These are phyloP conservation scores for Thomomys bottae DNA, from an alignment of 2,113 vertebrate genomes.

Conservation along the genomic window DNA sequence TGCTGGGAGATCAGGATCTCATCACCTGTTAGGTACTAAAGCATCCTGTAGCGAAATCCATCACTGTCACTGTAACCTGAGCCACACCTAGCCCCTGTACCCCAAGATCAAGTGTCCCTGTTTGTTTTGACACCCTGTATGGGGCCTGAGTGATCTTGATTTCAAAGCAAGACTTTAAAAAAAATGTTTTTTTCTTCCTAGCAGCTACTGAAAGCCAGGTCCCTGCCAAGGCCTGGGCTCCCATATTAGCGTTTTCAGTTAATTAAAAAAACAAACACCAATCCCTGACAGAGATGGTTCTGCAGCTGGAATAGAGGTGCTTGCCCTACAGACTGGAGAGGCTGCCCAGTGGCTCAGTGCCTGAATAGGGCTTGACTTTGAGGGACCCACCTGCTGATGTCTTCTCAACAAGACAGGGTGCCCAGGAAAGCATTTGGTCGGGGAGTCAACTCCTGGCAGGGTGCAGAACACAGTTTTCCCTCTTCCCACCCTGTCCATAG, in stretches of 20 bases:
- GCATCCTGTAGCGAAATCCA: conserved; percentile 50
- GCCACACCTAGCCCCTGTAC: conserved; percentile 60
- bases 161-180: conserved; percentile 75
- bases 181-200: conserved; percentile 75
- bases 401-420: not conserved
- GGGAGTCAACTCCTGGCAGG: not conserved
- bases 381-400: not conserved
- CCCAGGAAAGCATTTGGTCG: rapidly evolving
- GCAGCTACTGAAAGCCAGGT: conserved; percentile 74
- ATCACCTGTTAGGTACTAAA: conserved; percentile 14
- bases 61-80: conserved; percentile 65
- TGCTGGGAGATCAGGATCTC: conserved; percentile 23
- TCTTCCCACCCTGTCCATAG: not conserved
- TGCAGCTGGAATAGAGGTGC: not conserved
- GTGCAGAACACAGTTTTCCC: not conserved
- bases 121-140: conserved; percentile 82
- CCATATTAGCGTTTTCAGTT: conserved; percentile 84
- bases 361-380: not conserved
- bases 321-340: not conserved
- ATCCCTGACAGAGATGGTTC: conserved; percentile 70
- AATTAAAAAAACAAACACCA: conserved; percentile 84
- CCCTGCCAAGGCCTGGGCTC: conserved; percentile 72
- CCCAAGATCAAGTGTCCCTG: conserved; percentile 46
- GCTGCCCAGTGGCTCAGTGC: not conserved
- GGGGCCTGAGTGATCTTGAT: conserved; percentile 71